These are phyloP conservation scores for Actenoides lindsayi DNA, from an alignment of 2,113 vertebrate species.

Conservation along the genomic window DNA sequence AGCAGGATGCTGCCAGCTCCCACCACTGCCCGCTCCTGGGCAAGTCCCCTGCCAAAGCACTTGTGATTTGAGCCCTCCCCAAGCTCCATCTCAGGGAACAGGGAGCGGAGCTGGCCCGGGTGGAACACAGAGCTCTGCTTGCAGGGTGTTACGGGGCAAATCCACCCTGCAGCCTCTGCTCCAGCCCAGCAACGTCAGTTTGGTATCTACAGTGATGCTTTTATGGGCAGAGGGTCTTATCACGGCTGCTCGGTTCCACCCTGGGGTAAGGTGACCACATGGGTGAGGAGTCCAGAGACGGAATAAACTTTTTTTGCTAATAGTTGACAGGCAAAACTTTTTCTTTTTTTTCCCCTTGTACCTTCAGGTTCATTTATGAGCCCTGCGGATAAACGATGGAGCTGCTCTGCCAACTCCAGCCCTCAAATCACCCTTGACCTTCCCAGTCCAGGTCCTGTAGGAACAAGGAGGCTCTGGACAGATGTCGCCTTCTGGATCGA, in stretches of 20 bases:
- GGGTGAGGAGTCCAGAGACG: neutral
- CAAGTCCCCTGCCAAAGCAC: fast-evolving
- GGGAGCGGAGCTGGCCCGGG: neutral
- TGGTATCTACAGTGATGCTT: neutral
- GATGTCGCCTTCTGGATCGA: neutral
- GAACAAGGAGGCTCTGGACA: neutral
- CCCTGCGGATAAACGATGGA: neutral
- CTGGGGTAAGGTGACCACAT: neutral
- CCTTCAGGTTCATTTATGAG: fast-evolving
- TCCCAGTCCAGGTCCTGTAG: neutral
- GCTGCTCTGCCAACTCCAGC: neutral
- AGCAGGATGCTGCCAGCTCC: neutral
- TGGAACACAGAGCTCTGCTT: neutral
- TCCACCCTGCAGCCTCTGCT: fast-evolving
- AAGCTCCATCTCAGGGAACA: neutral
- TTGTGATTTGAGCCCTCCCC: neutral
- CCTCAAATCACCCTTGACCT: fast-evolving
- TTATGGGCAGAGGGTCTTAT: neutral
- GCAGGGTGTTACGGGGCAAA: neutral
- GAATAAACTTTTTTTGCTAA: neutral
- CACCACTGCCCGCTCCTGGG: neutral
- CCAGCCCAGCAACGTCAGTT: neutral
- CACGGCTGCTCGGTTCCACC: neutral
- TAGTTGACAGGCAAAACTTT: neutral
- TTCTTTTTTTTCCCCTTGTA: neutral